These are phyloP conservation scores for Probaryconus sp. DNA, from an alignment of 1,140 invertebrate species.

Conservation along the genomic window DNA sequence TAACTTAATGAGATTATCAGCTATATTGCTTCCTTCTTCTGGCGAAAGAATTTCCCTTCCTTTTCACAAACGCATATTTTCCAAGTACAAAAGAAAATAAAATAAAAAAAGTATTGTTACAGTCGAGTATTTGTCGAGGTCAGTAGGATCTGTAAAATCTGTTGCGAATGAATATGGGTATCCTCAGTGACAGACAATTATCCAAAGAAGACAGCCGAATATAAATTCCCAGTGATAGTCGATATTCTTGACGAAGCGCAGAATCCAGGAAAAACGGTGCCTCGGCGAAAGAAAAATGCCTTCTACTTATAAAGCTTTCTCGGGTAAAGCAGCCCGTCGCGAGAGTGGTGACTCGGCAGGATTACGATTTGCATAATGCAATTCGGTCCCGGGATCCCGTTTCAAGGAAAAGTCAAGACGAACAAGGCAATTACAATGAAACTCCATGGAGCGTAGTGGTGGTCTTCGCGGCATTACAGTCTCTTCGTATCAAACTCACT, in stretches of 20 bases:
- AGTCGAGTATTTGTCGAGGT: too few species aligned
- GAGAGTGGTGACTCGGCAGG: constrained; percentile 74
- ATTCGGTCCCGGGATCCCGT: constrained; percentile 73
- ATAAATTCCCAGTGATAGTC: constrained; percentile 25
- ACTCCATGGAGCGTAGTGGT: constrained; percentile 73
- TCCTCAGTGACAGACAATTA: constrained; percentile 38
- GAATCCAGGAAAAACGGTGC: constrained; percentile 43
- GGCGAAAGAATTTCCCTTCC: constrained; percentile 4
- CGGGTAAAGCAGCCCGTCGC: constrained; percentile 34
- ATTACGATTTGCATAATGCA: constrained; percentile 78
- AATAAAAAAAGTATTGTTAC: too few species aligned
- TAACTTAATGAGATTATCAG: constrained; percentile 67
- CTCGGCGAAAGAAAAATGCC: constrained; percentile 43
- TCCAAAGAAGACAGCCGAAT: constrained; percentile 33
- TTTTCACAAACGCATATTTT: too few species aligned
- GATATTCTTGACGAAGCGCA: constrained; percentile 43
- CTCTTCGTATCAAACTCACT: constrained; percentile 60
- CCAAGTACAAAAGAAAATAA: too few species aligned
- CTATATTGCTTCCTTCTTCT: constrained; percentile 23
- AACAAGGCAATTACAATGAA: constrained; percentile 78
- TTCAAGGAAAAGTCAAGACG: constrained; percentile 76
- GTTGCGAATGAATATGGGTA: constrained; percentile 32
- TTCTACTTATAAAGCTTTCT: constrained; percentile 47
- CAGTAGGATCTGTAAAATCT: too few species aligned
- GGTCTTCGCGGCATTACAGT: constrained; percentile 71